Conservation (phyloP, 1,140 invertebrate genomes). For the Elymnias hypermnestra region DNA sequence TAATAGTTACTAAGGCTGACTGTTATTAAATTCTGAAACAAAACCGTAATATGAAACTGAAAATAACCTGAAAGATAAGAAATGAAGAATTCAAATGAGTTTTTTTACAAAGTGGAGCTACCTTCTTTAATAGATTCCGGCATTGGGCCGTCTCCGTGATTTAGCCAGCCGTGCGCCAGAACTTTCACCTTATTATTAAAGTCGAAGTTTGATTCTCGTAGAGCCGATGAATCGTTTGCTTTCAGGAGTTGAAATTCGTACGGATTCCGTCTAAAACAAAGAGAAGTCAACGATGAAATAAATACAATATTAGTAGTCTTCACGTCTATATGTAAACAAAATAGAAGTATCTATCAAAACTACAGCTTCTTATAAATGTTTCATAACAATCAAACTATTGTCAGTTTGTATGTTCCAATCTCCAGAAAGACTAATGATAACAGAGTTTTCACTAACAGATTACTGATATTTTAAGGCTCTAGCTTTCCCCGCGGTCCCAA, state of each 20-base stretch:
- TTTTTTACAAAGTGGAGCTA: conserved; percentile 20
- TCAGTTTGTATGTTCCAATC: no score
- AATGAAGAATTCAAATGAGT: conserved; percentile 4
- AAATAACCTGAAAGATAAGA: not conserved
- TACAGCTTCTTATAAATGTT: no score
- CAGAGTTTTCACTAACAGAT: no score
- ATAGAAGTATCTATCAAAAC: no score
- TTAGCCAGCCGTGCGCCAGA: conserved; percentile 72
- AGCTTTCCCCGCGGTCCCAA: no score
- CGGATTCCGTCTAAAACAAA: conserved; percentile 57
- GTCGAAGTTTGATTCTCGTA: conserved; percentile 63
- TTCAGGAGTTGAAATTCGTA: conserved; percentile 61
- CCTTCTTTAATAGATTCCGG: conserved; percentile 74
- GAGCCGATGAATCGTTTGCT: conserved; percentile 57
- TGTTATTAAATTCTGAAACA: no score
- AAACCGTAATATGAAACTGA: not conserved
- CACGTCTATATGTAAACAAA: no score
- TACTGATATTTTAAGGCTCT: no score
- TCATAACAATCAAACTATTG: no score
- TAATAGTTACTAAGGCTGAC: no score
- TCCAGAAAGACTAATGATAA: no score
- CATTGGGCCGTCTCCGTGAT: conserved; percentile 70
- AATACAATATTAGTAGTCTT: no score
- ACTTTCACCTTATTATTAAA: conserved; percentile 69
- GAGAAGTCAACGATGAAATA: not conserved